Base-by-base conservation (phyloP, 2,888 invertebrate genomes). In the Diarsia brunnea region DNA sequence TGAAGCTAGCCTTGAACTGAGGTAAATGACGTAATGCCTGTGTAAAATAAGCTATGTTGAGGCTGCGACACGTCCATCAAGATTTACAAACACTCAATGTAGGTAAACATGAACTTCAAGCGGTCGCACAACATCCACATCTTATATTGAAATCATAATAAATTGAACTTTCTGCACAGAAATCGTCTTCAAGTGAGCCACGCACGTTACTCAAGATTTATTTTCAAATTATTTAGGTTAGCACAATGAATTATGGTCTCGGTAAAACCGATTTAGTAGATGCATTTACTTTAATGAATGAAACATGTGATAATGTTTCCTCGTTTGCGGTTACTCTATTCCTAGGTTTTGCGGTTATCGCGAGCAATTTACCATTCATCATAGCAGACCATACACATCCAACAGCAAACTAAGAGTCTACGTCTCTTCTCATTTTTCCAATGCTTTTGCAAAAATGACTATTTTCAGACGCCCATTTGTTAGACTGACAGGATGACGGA, bases 321-420 rank as follows among this genome's bases (percentile, higher is more conserved):
- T 81, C 69, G 69, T 84, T 74, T 81, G 81, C 53, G 69, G 75
- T 81, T 74, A 68, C 47, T 24, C 80, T 84, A 84, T 74, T 83
- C 53, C 81, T 84, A 84, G 84, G 60, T 58, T 60, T 79, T 69
- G 75, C 69, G 55, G 68, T 69, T 58, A 55, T 66, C 45, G 49
- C 24, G 49, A 61, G 49, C 31, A 66, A 82, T 69, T 81, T 69
- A 12, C 49, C 31, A 79, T 80, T 78, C 51, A 78, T 67, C 51
- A 21, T 51, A 47, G 49, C 53, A 63, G 11, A 58, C 21, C 21
- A 27, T 51, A 31, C 47, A 53, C 14, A 49, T 38, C 8, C 0
- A 31, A 31, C 60, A 31, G 16, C 24, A 8, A 27, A 27, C 14
- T 3, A 31, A 58, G 16, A 51, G 38, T 27, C 21, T n/a, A 49